Base-by-base conservation (phyloP, 23 tunicate species). In the Styela clava region DNA sequence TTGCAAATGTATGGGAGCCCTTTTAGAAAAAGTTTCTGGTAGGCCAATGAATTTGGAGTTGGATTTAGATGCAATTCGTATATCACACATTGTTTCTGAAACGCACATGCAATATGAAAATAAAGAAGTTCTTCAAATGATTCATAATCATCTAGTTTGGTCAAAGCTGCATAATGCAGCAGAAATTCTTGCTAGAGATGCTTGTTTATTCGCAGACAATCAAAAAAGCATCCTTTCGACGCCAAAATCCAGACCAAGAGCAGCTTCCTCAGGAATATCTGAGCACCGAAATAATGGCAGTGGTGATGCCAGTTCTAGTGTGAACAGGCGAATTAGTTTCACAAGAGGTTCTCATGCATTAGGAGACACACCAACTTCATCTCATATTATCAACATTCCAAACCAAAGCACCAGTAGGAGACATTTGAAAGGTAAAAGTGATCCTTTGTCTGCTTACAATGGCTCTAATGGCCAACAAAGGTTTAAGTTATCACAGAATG, bases 101-200 rank as follows among this genome's bases (percentile, higher is more conserved):
- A 92, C 97, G 1, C 81, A 74, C 28, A 86, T 92, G 26, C 91
- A 87, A 37, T 92, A 69, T 82, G 84, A 86, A 79, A 92, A 92
- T 69, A 76, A 81, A 20, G 97, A 92, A 34, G 44, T 92, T 61
- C 97, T 92, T 16, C 87, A 83, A 51, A 61, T 92, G 65, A 92
- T 92, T 33, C 97, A 92, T 83, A 74, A 79, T 52, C 97, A 92
- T 63, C 83, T 92, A 0, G 29, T 31, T 24, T 86, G 91, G 91
- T 86, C 88, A n/a, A 91, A 91, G 0, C 79, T 92, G 3, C 86
- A 86, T 29, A 26, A 69, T 34, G 62, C 85, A 1, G 95, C 95
- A 31, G 65, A 83, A 18, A 33, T 67, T 34, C 78, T 89, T 65
- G 86, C 95, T 31, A 65, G 69, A 27, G 95, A 89, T 64, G 89